phyloP scores from a whole-genome alignment of 2,888 invertebrate species.

The Phengaris arion region DNA sequence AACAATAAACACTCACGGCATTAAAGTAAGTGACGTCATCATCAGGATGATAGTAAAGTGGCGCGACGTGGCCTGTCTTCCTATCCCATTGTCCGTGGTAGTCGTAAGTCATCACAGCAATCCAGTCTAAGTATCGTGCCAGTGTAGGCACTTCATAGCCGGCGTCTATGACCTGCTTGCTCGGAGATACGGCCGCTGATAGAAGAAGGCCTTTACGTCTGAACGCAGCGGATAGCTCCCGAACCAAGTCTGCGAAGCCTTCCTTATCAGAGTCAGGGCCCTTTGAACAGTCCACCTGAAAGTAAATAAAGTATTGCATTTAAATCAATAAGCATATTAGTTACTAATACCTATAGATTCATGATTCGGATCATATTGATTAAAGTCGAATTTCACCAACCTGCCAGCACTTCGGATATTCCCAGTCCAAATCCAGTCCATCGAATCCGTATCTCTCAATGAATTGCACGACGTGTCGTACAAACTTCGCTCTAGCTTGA shows the following conservation, averaged over 20 bases:
- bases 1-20: constrained; percentile 76
- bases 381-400: constrained; percentile 50
- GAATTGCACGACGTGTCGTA: constrained; percentile 86
- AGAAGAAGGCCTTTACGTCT: constrained; percentile 84
- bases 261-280: constrained; percentile 91
- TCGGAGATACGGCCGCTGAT: constrained; percentile 92
- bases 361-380: background rate
- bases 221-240: constrained; percentile 84
- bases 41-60: constrained; percentile 89
- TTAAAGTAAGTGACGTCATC: constrained; percentile 91
- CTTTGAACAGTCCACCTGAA: constrained; percentile 89
- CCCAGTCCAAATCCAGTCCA: constrained; percentile 97
- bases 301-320: constrained; percentile 30
- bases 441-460: constrained; percentile 91
- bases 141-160: constrained; percentile 90
- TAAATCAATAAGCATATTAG: too few species aligned
- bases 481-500: constrained; percentile 84
- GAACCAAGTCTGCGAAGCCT: constrained; percentile 86
- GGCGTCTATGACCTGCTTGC: constrained; percentile 91
- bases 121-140: constrained; percentile 90
- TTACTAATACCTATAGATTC: too few species aligned
- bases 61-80: constrained; percentile 93
- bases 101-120: constrained; percentile 95
- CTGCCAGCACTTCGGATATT: constrained; percentile 95
- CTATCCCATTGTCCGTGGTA: constrained; percentile 96